These are phyloP conservation scores for Anseranas semipalmata DNA, from an alignment of 2,113 vertebrate genomes.

Conservation along the genomic window DNA sequence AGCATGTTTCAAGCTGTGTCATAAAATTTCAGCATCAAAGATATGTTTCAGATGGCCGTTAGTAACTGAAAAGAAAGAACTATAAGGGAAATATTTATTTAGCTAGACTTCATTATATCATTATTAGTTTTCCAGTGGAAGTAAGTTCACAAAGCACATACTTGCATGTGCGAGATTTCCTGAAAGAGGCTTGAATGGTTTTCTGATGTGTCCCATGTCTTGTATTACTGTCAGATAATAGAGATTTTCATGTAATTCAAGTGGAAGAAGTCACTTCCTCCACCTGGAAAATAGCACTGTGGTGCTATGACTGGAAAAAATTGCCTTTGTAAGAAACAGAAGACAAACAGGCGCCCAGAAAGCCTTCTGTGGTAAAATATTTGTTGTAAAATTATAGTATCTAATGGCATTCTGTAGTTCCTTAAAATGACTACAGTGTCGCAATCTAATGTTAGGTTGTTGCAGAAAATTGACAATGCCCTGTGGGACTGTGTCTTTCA, in stretches of 20 bases:
- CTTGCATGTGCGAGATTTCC: neutral
- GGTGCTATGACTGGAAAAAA: neutral
- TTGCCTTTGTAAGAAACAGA: neutral
- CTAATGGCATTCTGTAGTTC: neutral
- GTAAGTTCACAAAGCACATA: neutral
- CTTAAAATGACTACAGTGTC: neutral
- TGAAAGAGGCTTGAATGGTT: neutral
- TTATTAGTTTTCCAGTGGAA: neutral
- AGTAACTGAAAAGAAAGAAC: neutral
- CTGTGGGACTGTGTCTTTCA: neutral
- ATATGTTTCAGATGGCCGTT: neutral
- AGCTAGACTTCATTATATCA: neutral
- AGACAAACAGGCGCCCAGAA: neutral
- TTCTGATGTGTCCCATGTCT: neutral
- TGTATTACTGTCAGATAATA: neutral
- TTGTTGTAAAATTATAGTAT: neutral
- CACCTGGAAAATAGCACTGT: neutral
- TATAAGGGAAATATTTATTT: neutral
- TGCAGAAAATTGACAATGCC: neutral
- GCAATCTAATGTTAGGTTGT: neutral
- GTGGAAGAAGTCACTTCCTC: neutral
- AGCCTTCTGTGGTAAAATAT: neutral
- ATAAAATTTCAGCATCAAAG: neutral
- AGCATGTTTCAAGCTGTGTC: neutral
- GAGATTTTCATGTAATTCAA: neutral